Evolutionary conservation across 2,888 invertebrate species (phyloP), one percentile per base, ranked within the genome.

Genomic region (Xylota segnis): DNA sequence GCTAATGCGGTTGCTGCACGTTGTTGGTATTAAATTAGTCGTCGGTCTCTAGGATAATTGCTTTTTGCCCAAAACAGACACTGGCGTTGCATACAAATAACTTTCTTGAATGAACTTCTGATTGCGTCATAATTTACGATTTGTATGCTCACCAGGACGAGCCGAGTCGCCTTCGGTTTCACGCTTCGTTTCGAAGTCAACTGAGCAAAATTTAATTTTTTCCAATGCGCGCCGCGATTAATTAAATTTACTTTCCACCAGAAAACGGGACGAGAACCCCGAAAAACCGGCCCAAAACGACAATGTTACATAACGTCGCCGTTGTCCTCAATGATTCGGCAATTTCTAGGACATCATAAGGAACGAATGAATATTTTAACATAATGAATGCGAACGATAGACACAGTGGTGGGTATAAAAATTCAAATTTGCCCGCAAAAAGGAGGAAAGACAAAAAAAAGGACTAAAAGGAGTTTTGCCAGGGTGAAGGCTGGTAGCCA

Each of bases 321-420:
- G 61, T 63, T 34, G 70, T 86, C 43, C 59, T 66, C 75, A 71
- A 86, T 76, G 75, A 81, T 86, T 86, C 54, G 84, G 71, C 81
- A 81, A 54, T 86, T 86, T 86, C 81, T 81, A 84, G 75, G 75
- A 79, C 84, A 84, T 79, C 79, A 84, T 75, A 84, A 66, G 76
- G 76, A 81, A 76, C 84, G 72, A 81, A 86, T 86, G 84, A 86
- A 81, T 86, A 86, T 86, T 86, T 86, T 81, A 81, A 50, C 71
- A 81, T 86, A 86, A 86, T 86, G 81, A 71, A 84, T 76, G 71
- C 70, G 65, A 84, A 58, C 75, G 37, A 71, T 50, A 70, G 47
- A 54, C 32, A 54, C n/a, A 32, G 54, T 78, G 65, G 65, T 45
- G 50, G 52, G 61, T 23, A 71, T 84, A 79, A 81, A 86, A 81